Evolutionary conservation across 2,113 vertebrate genomes (phyloP).

Genomic region (Petaurus breviceps): DNA sequence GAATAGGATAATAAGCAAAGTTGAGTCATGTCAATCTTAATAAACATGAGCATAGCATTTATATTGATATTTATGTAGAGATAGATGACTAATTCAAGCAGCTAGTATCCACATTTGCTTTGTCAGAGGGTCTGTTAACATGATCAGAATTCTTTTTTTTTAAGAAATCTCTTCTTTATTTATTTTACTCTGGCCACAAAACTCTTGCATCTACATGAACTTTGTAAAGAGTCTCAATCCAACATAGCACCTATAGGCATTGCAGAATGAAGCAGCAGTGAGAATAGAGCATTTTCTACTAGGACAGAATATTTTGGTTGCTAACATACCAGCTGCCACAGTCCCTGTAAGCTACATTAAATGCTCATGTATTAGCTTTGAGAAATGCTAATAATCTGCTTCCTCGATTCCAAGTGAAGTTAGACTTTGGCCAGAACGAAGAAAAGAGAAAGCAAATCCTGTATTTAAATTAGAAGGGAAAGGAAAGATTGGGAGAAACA

Average conservation of each 20-base stretch:
- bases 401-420: slow-evolving; percentile 35
- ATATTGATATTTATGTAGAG: slow-evolving; percentile 34
- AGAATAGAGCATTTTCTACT: slow-evolving; percentile 51
- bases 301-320: slow-evolving; percentile 33
- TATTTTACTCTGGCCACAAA: neutral
- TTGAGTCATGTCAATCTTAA: slow-evolving; percentile 19
- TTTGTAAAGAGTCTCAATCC: neutral
- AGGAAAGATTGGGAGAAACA: slow-evolving; percentile 21
- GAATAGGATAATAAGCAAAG: slow-evolving; percentile 2
- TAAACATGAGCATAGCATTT: slow-evolving; percentile 38
- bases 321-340: slow-evolving; percentile 17
- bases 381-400: slow-evolving; percentile 15
- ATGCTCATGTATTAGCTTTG: slow-evolving; percentile 32
- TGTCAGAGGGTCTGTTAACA: neutral
- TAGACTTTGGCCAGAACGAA: slow-evolving; percentile 52
- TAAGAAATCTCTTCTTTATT: neutral
- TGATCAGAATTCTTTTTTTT: neutral
- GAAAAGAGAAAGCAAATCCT: slow-evolving; percentile 53
- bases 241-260: slow-evolving; percentile 31
- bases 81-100: neutral
- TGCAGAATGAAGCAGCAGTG: neutral
- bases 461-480: slow-evolving; percentile 46
- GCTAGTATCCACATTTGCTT: neutral
- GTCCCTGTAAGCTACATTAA: slow-evolving; percentile 6
- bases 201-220: neutral